Base-by-base conservation (phyloP, 2,888 invertebrate genomes). In the Tipula helvola region DNA sequence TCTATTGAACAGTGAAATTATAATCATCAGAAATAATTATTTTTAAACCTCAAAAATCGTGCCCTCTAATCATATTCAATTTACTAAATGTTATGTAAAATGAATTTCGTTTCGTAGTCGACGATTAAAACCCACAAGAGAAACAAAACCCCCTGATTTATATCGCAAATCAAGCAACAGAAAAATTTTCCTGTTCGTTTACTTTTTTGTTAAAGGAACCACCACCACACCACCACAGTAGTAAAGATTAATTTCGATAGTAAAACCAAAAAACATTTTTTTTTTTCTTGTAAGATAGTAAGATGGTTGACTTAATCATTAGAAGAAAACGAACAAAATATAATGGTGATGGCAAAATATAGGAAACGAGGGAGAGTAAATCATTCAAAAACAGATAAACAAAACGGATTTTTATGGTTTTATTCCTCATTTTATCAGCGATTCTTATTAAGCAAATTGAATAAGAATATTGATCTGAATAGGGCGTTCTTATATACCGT, bases 291-390 rank as follows among this genome's bases (percentile, higher is more conserved):
- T 18, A 71, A 71, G 71, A 71, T 71, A 71, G 71, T 71, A 71
- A 71, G 71, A 71, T 71, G 71, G 71, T 71, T 71, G 71, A 71
- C 71, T 71, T 71, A 71, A 71, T 71, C 71, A 71, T 71, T 71
- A 71, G 18, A 71, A 28, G 3, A 71, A 71, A 71, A 18, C 3
- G 71, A 71, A 71, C 28, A 28, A 71, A 71, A 18, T 28, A 28
- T 71, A 71, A 71, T 71, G 71, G 28, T 71, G 71, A 71, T 71
- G 71, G 71, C n/a, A 71, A 71, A 28, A 71, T 71, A 28, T 10
- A 28, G 71, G 28, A 7, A 7, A 39, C 71, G 18, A 71, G 28
- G 28, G 71, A 12, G 71, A 28, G 10, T 71, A 71, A 28, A 71
- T 28, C 71, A 71, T 71, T 71, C 71, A 71, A 71, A 71, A 71